phyloP scores from a whole-genome alignment of 2,113 vertebrate species.

The Hassar affinis region DNA sequence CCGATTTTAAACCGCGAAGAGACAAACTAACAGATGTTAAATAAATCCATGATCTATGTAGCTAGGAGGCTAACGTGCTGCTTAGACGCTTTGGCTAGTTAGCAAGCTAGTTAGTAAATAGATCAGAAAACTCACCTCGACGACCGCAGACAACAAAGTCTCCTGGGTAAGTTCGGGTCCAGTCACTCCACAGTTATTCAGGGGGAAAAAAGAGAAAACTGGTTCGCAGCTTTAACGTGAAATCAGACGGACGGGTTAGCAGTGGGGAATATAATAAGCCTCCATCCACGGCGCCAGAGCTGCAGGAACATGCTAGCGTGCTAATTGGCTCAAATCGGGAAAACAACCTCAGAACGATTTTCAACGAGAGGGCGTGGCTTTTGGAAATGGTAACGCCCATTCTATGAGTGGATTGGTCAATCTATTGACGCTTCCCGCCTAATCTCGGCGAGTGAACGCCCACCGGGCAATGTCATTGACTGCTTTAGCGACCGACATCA shows the following conservation, averaged over 20 bases:
- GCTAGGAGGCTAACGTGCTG: background rate
- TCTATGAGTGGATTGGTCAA: background rate
- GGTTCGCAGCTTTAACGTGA: constrained; percentile 4
- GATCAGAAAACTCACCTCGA: constrained; percentile 51
- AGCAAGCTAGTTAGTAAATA: constrained; percentile 35
- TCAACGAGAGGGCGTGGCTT: constrained; percentile 6
- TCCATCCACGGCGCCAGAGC: constrained; percentile 33
- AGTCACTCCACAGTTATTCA: constrained; percentile 22
- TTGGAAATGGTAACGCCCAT: background rate
- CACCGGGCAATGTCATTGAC: background rate
- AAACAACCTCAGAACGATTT: constrained; percentile 29
- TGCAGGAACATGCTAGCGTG: constrained; percentile 31
- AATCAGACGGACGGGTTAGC: background rate
- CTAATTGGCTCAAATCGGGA: constrained; percentile 21
- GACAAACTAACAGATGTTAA: background rate
- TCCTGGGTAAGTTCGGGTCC: background rate
- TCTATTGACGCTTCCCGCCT: background rate
- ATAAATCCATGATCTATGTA: background rate
- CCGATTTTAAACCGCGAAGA: background rate
- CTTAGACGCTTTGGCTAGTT: background rate
- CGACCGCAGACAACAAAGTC: constrained; percentile 37
- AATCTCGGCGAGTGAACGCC: background rate
- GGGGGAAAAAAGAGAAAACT: background rate
- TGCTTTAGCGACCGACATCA: too few relatives aligned
- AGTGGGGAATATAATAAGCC: constrained; percentile 27